A percentile compares a stretch with the other conserved stretches of the same genome.
Conservation (phyloP, 2,888 invertebrate species). For the Hoplodrina blanda region DNA sequence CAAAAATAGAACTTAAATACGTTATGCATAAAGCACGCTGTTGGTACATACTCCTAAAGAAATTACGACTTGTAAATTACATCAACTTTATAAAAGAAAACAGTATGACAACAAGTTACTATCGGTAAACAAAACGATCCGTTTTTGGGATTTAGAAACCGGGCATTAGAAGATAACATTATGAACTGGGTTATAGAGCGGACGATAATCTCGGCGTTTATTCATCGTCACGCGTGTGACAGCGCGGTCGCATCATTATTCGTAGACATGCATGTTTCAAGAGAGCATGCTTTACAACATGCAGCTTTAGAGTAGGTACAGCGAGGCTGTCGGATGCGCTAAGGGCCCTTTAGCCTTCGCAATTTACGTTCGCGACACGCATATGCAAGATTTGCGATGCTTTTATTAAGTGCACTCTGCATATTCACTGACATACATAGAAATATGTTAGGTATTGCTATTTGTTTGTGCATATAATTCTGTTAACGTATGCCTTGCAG, state of each 20-base stretch:
- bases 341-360: constrained; percentile 60
- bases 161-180: constrained; percentile 45
- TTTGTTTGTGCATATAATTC: constrained; percentile 2
- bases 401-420: constrained; percentile 58
- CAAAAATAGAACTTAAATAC: too few species aligned
- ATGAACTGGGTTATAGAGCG: constrained; percentile 56
- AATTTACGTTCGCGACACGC: constrained; percentile 58
- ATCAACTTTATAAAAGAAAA: constrained; percentile 12
- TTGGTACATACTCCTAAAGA: too few species aligned
- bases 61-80: not conserved
- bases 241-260: constrained; percentile 81
- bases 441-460: constrained; percentile 7
- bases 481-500: constrained; percentile 25
- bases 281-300: constrained; percentile 65
- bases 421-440: constrained; percentile 42
- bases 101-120: constrained; percentile 1
- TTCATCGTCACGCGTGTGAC: constrained; percentile 82
- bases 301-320: constrained; percentile 32
- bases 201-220: constrained; percentile 75
- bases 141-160: constrained; percentile 35
- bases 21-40: too few species aligned
- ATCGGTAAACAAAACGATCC: not conserved
- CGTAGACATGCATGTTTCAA: constrained; percentile 82
- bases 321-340: constrained; percentile 39
- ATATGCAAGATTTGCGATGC: constrained; percentile 56